Evolutionary conservation across 2,113 vertebrate species (phyloP).

Genomic region (Dolichallabes microphthalmus): DNA sequence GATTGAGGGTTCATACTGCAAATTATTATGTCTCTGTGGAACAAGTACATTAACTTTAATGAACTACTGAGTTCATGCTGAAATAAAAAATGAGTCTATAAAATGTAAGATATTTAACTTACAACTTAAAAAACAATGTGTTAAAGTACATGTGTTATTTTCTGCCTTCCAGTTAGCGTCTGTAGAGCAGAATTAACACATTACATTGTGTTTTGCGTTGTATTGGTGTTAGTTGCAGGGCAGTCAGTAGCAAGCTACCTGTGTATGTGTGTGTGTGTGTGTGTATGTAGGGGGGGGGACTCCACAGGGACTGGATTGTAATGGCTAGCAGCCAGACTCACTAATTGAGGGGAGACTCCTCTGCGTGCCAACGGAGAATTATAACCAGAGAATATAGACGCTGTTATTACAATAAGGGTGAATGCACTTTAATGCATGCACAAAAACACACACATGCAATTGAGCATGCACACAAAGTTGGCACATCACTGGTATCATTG

Average conservation of each 20-base stretch:
- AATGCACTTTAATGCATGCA: neutral
- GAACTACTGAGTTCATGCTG: neutral
- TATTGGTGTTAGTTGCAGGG: neutral
- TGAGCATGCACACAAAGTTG: neutral
- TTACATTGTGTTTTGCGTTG: neutral
- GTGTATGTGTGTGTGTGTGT: neutral
- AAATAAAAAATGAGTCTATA: neutral
- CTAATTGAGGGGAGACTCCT: neutral
- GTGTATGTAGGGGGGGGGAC: neutral
- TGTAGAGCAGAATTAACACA: neutral
- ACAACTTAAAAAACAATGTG: neutral
- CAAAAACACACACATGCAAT: conserved; percentile 7
- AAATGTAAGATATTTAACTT: neutral
- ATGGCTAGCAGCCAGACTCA: neutral
- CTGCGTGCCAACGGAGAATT: neutral
- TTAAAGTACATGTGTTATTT: neutral
- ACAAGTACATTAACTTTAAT: neutral
- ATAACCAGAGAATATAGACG: neutral
- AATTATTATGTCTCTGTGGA: neutral
- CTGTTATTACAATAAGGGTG: neutral
- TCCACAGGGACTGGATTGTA: neutral
- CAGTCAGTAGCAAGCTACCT: neutral
- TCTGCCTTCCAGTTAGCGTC: neutral
- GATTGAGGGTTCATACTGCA: neutral
- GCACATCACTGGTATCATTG: neutral